These are phyloP conservation scores for Mythimna impura DNA, from an alignment of 2,888 invertebrate genomes.

Conservation along the genomic window DNA sequence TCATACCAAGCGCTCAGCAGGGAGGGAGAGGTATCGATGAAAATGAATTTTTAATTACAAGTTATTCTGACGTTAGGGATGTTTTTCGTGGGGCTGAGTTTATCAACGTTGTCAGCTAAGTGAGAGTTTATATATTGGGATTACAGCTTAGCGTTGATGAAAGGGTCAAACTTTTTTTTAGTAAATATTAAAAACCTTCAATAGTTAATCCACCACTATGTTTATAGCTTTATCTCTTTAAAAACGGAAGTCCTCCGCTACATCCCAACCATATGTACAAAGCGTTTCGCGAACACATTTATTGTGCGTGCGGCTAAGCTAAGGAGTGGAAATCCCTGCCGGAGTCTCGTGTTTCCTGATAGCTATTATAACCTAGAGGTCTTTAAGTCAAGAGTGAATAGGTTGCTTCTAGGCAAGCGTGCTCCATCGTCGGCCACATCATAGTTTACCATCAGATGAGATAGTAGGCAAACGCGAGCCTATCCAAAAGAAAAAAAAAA, in stretches of 20 bases:
- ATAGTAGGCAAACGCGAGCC: no score
- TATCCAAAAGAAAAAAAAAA: no score
- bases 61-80: constrained; percentile 13
- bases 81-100: constrained; percentile 8
- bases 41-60: constrained; percentile 33
- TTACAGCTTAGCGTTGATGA: neutral
- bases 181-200: constrained; percentile 6
- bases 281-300: no score
- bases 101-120: neutral
- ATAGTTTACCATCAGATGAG: no score
- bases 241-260: neutral
- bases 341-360: no score
- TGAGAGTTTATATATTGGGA: neutral
- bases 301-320: no score
- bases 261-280: no score
- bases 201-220: neutral
- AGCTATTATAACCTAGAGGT: no score
- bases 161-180: constrained; percentile 16
- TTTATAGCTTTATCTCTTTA: neutral
- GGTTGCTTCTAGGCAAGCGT: no score
- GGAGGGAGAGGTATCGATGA: constrained; percentile 63
- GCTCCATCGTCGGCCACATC: no score
- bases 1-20: constrained; percentile 69
- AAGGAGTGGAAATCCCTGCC: no score
- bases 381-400: no score